These are phyloP conservation scores for Glaucidium brasilianum DNA, from an alignment of 2,113 vertebrate genomes.

Conservation along the genomic window DNA sequence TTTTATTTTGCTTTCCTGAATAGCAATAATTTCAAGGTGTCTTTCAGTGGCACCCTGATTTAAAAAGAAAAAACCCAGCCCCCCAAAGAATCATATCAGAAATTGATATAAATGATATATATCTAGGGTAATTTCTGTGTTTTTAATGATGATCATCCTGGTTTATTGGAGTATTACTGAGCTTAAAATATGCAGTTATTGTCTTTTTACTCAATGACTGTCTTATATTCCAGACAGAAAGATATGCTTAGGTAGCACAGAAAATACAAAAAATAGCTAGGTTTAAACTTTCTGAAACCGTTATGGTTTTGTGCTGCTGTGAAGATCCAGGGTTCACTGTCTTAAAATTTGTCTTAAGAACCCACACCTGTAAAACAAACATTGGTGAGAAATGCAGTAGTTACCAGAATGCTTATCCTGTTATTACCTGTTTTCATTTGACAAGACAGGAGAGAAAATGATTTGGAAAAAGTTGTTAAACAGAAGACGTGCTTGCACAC, in stretches of 20 bases:
- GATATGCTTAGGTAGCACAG: not conserved
- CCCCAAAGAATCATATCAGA: not conserved
- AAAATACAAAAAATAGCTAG: not conserved
- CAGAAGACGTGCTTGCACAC: not conserved
- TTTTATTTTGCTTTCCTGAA: conserved; percentile 5
- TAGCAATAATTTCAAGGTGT: not conserved
- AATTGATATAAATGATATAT: not conserved
- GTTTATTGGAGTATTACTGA: not conserved
- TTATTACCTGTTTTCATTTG: not conserved
- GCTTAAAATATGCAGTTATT: not conserved
- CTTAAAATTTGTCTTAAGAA: not conserved
- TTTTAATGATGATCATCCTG: not conserved
- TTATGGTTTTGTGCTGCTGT: not conserved
- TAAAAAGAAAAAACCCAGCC: not conserved
- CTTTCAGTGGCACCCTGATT: not conserved
- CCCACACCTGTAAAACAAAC: not conserved
- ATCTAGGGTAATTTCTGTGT: not conserved
- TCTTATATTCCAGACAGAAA: not conserved
- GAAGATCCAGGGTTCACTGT: not conserved
- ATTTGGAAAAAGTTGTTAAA: not conserved
- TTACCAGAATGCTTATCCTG: not conserved
- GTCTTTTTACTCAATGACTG: not conserved
- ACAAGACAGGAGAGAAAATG: not conserved
- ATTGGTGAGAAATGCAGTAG: not conserved
- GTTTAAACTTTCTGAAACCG: not conserved